These are phyloP conservation scores for Globodera rostochiensis DNA, from an alignment of 1,140 invertebrate species.

Conservation along the genomic window DNA sequence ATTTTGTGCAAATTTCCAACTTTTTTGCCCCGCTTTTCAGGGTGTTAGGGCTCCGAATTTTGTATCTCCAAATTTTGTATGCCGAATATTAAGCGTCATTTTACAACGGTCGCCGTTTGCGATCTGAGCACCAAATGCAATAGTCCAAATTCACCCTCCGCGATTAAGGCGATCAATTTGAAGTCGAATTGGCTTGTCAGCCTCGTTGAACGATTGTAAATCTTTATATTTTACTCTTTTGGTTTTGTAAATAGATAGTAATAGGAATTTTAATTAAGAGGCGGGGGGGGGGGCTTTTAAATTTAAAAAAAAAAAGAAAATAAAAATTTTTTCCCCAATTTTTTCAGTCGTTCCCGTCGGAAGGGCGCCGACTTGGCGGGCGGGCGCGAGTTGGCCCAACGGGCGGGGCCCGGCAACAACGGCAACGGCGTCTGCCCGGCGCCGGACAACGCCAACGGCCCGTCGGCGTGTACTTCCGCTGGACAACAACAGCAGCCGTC, in stretches of 20 bases:
- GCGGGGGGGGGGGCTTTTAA: not conserved
- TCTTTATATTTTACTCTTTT: not conserved
- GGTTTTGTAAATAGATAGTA: not conserved
- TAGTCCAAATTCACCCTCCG: not conserved
- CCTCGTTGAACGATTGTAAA: not conserved
- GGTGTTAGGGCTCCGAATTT: too few species aligned
- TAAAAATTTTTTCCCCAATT: not conserved
- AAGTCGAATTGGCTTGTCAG: not conserved
- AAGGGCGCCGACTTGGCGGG: constrained; percentile 12
- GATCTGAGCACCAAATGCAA: not conserved
- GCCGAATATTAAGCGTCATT: not conserved
- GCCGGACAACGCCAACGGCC: constrained; percentile 2
- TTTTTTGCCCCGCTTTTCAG: too few species aligned
- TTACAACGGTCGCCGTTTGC: not conserved
- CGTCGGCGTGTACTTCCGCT: not conserved
- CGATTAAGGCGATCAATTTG: not conserved
- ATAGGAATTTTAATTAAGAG: not conserved
- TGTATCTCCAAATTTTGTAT: not conserved
- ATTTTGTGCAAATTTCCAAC: too few species aligned
- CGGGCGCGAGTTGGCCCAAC: not conserved
- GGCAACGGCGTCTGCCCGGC: constrained; percentile 2
- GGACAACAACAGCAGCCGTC: not conserved
- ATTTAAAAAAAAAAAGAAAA: not conserved
- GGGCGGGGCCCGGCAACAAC: not conserved
- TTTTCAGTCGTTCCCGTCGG: constrained; percentile 14